A percentile compares a stretch with the other conserved stretches of the same genome.
Evolutionary conservation across 2,797 vertebrate species (phyloP).

Genomic region (Squalus acanthias): DNA sequence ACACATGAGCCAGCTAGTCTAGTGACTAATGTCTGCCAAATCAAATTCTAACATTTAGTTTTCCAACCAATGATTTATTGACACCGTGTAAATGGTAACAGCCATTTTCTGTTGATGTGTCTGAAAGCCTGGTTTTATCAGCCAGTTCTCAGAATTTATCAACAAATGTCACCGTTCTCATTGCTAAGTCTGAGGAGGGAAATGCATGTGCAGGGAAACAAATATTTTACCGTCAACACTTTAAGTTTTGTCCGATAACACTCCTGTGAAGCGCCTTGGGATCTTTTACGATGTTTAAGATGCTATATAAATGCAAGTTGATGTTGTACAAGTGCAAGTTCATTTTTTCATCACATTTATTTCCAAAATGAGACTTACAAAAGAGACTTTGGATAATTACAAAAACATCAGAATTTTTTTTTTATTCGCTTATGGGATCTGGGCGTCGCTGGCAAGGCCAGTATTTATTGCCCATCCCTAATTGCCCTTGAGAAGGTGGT

Average conservation of each 20-base stretch:
- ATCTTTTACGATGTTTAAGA: neutral
- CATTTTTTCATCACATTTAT: neutral
- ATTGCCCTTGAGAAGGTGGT: no score
- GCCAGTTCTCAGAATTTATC: neutral
- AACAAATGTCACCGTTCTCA: neutral
- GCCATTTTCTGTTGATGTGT: neutral
- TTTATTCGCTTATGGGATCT: no score
- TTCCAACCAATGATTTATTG: constrained; percentile 25
- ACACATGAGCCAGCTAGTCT: neutral
- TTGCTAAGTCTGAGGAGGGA: neutral
- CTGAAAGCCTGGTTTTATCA: neutral
- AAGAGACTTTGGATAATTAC: neutral
- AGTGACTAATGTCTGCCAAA: constrained; percentile 24
- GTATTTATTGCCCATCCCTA: no score
- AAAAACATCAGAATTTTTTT: neutral
- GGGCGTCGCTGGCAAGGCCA: no score
- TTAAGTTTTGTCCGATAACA: neutral
- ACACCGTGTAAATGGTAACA: neutral
- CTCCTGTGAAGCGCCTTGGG: neutral
- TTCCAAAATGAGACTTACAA: neutral
- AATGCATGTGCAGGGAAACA: neutral
- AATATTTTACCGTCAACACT: neutral
- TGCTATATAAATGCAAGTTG: neutral
- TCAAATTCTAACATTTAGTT: constrained; percentile 20
- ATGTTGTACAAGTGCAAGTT: neutral